Conservation (phyloP, 23 tunicate species). For the Ascidia mentula region DNA sequence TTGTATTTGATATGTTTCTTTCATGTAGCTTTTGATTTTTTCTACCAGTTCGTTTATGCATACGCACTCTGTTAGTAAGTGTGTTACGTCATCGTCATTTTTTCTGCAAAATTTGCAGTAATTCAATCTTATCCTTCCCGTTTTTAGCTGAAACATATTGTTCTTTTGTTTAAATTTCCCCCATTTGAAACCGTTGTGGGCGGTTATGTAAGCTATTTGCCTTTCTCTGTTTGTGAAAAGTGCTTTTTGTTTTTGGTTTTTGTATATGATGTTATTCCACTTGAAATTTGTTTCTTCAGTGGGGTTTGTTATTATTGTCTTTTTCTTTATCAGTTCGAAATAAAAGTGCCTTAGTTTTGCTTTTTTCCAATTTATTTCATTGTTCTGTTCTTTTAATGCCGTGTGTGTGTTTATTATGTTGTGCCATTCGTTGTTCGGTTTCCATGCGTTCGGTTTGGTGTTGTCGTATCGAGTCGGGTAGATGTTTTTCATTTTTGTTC, state of each 20-base stretch:
- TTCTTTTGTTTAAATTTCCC: neutral
- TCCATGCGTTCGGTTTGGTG: neutral
- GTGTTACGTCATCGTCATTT: neutral
- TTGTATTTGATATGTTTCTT: neutral
- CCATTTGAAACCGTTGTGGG: neutral
- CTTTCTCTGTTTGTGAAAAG: neutral
- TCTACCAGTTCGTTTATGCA: neutral
- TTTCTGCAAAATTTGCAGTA: slow-evolving; percentile 9
- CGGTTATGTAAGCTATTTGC: neutral
- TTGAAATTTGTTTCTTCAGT: neutral
- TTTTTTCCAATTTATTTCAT: neutral
- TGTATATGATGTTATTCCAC: neutral
- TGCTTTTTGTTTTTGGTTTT: neutral
- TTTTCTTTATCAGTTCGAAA: neutral
- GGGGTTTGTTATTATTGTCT: neutral
- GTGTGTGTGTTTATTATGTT: neutral
- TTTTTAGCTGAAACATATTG: neutral
- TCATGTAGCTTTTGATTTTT: too few species aligned
- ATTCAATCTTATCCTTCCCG: neutral
- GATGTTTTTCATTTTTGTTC: neutral
- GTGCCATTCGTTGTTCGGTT: neutral
- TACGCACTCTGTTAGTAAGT: neutral
- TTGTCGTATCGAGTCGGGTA: neutral
- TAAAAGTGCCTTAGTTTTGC: neutral
- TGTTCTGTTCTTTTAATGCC: neutral